Percentiles rank a stretch among this genome's conserved stretches.
Conservation (phyloP, 2,888 invertebrate genomes). For the Xestia xanthographa region DNA sequence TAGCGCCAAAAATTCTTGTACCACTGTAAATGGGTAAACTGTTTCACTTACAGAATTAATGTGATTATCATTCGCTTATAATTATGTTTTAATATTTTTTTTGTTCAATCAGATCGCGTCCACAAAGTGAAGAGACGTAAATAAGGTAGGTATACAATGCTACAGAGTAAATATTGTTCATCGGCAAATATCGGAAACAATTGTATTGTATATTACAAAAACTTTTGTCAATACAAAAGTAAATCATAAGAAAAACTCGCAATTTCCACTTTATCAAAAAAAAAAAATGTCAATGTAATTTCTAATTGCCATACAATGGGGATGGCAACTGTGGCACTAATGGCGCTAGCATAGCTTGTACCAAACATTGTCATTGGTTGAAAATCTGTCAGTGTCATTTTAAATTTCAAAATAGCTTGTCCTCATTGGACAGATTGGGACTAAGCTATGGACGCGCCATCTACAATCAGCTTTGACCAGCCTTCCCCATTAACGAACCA, state of each 20-base stretch:
- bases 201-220: background rate
- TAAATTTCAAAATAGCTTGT: too few species aligned
- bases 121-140: constrained; percentile 5
- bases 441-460: too few species aligned
- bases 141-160: constrained; percentile 10
- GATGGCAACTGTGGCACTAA: too few species aligned
- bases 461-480: too few species aligned
- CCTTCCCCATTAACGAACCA: too few species aligned
- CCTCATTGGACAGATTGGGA: too few species aligned
- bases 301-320: too few species aligned
- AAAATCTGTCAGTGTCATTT: too few species aligned
- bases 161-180: background rate
- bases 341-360: too few species aligned
- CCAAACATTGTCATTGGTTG: too few species aligned
- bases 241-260: background rate
- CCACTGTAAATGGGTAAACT: background rate
- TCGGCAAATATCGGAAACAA: background rate
- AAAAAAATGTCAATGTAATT: background rate
- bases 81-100: constrained; percentile 22
- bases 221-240: background rate
- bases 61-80: constrained; percentile 9
- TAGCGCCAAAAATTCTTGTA: constrained; percentile 3
- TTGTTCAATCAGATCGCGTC: constrained; percentile 37
- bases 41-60: background rate
- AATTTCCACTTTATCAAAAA: background rate